A percentile compares a stretch with the other conserved stretches of the same genome.
These are phyloP conservation scores for Priapulus caudatus DNA, from an alignment of 2,888 invertebrate genomes.

Conservation along the genomic window DNA sequence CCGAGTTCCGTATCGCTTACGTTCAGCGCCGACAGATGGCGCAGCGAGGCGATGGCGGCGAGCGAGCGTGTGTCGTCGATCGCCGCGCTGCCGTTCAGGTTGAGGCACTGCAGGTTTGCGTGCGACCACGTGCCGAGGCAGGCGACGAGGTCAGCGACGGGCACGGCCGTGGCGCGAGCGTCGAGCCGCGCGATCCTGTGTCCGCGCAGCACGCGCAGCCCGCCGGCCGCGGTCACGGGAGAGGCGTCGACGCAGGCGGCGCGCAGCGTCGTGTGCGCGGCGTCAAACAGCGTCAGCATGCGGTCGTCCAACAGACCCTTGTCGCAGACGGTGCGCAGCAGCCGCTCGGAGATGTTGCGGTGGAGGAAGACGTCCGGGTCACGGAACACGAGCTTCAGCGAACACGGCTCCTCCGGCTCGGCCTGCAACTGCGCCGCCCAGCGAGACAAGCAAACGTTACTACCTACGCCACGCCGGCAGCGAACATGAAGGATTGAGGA, in stretches of 20 bases:
- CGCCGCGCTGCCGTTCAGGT: conserved; percentile 51
- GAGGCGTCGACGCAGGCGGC: conserved; percentile 49
- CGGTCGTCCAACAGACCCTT: conserved; percentile 49
- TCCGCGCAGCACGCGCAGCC: conserved; percentile 48
- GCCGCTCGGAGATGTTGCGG: conserved; percentile 30
- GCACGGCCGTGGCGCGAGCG: conserved; percentile 45
- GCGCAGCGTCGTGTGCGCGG: conserved; percentile 47
- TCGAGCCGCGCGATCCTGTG: conserved; percentile 53
- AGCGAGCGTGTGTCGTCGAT: conserved; percentile 48
- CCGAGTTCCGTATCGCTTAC: conserved; percentile 57
- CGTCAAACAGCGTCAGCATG: conserved; percentile 49
- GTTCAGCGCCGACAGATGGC: conserved; percentile 48
- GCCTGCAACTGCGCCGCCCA: no score
- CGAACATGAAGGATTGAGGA: no score
- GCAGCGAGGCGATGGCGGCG: conserved; percentile 49
- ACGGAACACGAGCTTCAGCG: conserved; percentile 29
- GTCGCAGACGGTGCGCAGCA: conserved; percentile 45
- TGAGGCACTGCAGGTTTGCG: conserved; percentile 48
- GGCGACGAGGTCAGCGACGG: conserved; percentile 50
- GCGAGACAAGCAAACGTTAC: no score
- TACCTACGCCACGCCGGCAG: no score
- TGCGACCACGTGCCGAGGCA: conserved; percentile 54
- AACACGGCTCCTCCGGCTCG: no score
- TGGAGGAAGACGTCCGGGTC: conserved; percentile 32
- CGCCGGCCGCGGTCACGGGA: conserved; percentile 47